These are phyloP conservation scores for Tipula helvola DNA, from an alignment of 2,888 invertebrate species.

Conservation along the genomic window DNA sequence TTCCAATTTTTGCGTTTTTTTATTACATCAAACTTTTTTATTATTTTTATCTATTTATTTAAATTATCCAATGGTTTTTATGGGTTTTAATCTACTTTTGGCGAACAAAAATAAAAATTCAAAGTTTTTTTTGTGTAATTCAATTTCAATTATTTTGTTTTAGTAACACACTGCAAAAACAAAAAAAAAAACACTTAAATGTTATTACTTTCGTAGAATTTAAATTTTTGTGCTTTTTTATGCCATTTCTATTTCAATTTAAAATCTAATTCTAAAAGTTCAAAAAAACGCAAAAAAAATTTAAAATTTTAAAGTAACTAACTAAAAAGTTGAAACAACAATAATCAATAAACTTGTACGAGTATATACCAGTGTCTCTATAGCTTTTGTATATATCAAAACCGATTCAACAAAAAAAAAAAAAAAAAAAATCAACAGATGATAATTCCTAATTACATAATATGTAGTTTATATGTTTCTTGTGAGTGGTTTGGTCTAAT, in stretches of 20 bases:
- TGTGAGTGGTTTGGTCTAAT: neutral
- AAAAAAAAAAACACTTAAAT: neutral
- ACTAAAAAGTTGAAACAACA: neutral
- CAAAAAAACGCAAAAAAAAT: neutral
- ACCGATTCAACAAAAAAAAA: too few species aligned
- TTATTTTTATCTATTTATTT: neutral
- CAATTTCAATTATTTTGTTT: neutral
- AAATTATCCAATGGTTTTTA: neutral
- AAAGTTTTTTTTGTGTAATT: neutral
- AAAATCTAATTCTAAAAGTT: neutral
- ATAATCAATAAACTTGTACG: neutral
- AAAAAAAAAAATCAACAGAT: neutral
- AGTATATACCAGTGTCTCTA: neutral
- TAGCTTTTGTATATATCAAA: neutral
- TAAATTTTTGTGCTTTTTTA: neutral
- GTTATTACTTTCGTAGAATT: neutral
- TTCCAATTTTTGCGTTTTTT: too few species aligned
- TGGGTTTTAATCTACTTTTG: neutral
- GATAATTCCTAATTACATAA: neutral
- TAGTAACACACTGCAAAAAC: neutral
- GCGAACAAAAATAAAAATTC: neutral
- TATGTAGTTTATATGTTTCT: neutral
- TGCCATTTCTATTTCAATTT: neutral
- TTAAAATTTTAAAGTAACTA: neutral
- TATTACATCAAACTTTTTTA: too few species aligned